Base-by-base conservation (phyloP, 2,888 invertebrate genomes). In the Nycteola revayana region DNA sequence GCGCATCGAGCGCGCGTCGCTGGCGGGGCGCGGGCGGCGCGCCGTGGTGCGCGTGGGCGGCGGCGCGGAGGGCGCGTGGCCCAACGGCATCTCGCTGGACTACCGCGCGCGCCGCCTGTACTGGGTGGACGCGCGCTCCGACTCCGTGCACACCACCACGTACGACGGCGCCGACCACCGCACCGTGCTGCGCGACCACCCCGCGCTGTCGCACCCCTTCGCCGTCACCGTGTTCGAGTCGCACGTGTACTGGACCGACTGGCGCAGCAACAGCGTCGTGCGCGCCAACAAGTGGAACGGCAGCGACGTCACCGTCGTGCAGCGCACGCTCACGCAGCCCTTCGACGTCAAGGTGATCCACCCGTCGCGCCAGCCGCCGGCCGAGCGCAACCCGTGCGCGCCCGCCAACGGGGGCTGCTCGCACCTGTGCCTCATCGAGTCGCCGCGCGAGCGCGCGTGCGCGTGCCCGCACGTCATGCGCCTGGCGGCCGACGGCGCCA, bases 241-340 rank as follows among this genome's bases (percentile, higher is more conserved):
- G 66, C 93, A 94, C 76, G 93, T 97, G 7, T 98, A 96, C 85
- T 98, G 97, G 96, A 97, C 96, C 0, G 97, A 98, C 84, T 97
- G 98, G 98, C 90, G 96, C 48, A 93, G 93, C 35, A 96, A 95
- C 73, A 93, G 95, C 43, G 94, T 98, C 1, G 93, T 95, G 55
- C 89, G 94, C 63, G 96, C 96, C 17, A 95, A 95, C 84, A 97
- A 97, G 83, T 96, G 95, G 93, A 94, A 94, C 75, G 73, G 94
- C 40, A 91, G 92, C 10, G 93, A 94, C 72, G 93, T 96, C 1
- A 89, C 91, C 39, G 92, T 95, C 8, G 92, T 97, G 54, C 95
- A 96, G 74, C 90, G 94, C 49, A 95, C 96, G 7, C 90, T 94
- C 43, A 94, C 95, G 1, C 97, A 97, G 75, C 97, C 97, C 0